Evolutionary conservation across 1,140 invertebrate species (phyloP).

Genomic region (Eubasilissa regina): DNA sequence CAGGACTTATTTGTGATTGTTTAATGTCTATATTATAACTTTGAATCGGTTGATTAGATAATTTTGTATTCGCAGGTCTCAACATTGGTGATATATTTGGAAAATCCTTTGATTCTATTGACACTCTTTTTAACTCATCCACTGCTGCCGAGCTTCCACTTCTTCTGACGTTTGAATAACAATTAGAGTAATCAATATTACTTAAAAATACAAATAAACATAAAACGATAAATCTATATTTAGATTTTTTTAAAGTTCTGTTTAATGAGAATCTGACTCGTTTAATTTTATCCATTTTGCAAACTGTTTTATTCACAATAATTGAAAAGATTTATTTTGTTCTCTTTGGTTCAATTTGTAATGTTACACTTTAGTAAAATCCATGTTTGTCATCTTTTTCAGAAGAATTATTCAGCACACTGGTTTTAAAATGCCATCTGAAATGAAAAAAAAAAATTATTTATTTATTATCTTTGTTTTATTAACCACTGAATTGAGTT

Average conservation of each 20-base stretch:
- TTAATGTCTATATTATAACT: conserved; percentile 30
- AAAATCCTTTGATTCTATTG: conserved; percentile 19
- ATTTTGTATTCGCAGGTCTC: conserved; percentile 19
- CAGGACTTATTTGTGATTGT: not conserved
- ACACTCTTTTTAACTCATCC: conserved; percentile 47
- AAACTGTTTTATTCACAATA: not conserved
- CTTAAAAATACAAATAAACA: conserved; percentile 13
- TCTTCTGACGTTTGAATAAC: conserved; percentile 58
- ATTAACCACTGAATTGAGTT: no score
- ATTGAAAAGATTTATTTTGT: not conserved
- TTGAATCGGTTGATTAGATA: not conserved
- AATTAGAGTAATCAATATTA: conserved; percentile 1
- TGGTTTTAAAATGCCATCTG: not conserved
- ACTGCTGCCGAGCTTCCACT: conserved; percentile 46
- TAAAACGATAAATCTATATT: not conserved
- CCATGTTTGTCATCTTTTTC: not conserved
- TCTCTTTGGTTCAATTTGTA: not conserved
- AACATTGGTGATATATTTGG: conserved; percentile 55
- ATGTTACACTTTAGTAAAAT: not conserved
- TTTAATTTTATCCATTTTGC: conserved; percentile 10
- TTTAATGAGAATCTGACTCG: not conserved
- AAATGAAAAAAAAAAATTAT: not conserved
- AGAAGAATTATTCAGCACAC: not conserved
- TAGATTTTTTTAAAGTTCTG: not conserved
- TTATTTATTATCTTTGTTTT: no score